Evolutionary conservation across 2,113 vertebrate species (phyloP), one percentile per base, ranked within the genome.

Genomic region (Lasiurus borealis): DNA sequence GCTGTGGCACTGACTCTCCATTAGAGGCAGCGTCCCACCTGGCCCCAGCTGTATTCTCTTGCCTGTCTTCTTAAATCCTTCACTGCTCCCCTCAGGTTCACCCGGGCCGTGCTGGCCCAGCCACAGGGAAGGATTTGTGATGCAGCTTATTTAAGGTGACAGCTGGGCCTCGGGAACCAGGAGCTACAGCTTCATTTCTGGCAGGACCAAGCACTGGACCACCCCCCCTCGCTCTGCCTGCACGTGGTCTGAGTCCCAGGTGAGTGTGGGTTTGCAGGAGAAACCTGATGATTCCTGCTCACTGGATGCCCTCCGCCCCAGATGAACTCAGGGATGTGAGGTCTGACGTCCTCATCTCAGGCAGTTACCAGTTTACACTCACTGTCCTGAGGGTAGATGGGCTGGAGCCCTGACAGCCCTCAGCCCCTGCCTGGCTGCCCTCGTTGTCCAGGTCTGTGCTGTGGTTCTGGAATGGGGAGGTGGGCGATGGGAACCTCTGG

Each of bases 381-480:
- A 31, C 1, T 40, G 69, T 48, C 23, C 29, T 76, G 21, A 31
- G 46, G 50, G 40, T 40, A 40, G 40, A 40, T 5, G 40, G 40
- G 40, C 40, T 40, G 40, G 40, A 40, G 40, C 40, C 40, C 40
- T 40, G 40, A 40, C 40, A 40, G 40, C 40, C 40, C 40, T 40
- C 40, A 40, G 40, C 40, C 40, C 40, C 5, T 40, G 5, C 40
- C 40, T 40, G 40, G 40, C 40, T 40, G 40, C 8, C 1, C 4
- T 87, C 9, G 52, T 14, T 31, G 52, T 44, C 62, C 78, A 57
- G 18, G 5, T 57, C 19, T 88, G 8, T 52, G 23, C 3, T 84
- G 50, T 29, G 31, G 6, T 68, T 71, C 40, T 18, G 46, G 16
- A 50, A 0, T 0, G 0, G 66, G 31, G 25, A 69, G 5, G n/a